These are phyloP conservation scores for Elgaria multicarinata DNA, from an alignment of 2,113 vertebrate species.

Conservation along the genomic window DNA sequence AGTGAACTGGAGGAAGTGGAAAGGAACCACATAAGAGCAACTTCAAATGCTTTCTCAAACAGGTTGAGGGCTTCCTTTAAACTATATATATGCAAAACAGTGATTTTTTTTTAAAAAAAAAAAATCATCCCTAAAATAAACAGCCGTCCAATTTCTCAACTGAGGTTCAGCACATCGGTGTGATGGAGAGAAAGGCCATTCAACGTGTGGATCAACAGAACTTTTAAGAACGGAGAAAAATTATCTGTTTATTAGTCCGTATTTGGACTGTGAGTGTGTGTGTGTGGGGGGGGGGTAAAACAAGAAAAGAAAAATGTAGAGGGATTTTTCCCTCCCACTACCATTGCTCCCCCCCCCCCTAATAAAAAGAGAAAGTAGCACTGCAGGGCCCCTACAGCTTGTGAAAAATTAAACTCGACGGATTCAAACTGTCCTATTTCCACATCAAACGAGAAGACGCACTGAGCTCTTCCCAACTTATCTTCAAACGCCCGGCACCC, in stretches of 20 bases:
- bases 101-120: too few relatives aligned
- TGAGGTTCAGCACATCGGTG: neutral
- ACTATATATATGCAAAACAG: constrained; percentile 70
- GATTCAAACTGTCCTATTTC: constrained; percentile 99
- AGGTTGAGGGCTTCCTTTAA: constrained; percentile 64
- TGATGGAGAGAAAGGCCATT: neutral
- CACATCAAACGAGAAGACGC: constrained; percentile 98
- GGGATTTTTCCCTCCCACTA: constrained; percentile 78
- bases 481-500: constrained; percentile 93
- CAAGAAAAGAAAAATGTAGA: constrained; percentile 78
- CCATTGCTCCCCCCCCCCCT: constrained; percentile 75
- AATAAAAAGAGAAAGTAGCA: constrained; percentile 88
- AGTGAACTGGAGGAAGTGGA: constrained; percentile 63
- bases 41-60: constrained; percentile 82
- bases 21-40: constrained; percentile 67
- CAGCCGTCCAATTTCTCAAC: constrained; percentile 37
- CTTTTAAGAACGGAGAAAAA: constrained; percentile 61
- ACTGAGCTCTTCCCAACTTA: constrained; percentile 94
- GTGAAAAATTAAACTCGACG: constrained; percentile 99
- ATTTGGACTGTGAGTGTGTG: constrained; percentile 42
- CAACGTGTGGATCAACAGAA: constrained; percentile 22
- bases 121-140: constrained; percentile 48
- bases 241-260: constrained; percentile 70
- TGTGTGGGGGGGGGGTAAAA: constrained; percentile 36
- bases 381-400: constrained; percentile 92